These are phyloP conservation scores for Heliconius melpomene DNA, from an alignment of 1,140 invertebrate genomes.

Conservation along the genomic window DNA sequence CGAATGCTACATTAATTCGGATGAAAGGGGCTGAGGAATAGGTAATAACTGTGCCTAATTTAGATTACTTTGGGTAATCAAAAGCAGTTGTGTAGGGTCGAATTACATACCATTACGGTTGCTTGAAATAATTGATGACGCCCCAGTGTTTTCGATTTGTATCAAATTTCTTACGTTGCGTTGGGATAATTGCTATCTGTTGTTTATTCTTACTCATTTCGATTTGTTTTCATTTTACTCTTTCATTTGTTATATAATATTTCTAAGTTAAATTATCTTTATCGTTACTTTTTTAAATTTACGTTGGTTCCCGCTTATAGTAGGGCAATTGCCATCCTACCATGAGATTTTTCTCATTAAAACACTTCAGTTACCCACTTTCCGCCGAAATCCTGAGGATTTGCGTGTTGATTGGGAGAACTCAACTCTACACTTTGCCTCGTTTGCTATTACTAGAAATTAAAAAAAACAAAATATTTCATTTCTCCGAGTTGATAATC, in stretches of 20 bases:
- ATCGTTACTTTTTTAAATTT: no score
- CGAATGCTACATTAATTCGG: conserved; percentile 5
- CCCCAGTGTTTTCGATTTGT: conserved; percentile 20
- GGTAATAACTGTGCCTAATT: conserved; percentile 11
- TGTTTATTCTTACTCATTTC: conserved; percentile 13
- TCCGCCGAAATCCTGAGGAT: no score
- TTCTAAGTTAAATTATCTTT: no score
- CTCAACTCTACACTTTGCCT: no score
- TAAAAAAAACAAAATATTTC: no score
- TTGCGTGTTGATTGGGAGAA: no score
- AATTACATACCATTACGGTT: conserved; percentile 37
- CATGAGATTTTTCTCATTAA: no score
- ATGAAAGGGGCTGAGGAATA: conserved; percentile 7
- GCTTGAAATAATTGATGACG: conserved; percentile 57
- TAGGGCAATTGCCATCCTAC: no score
- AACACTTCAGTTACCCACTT: no score
- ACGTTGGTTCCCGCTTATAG: no score
- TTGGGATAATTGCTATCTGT: conserved; percentile 5
- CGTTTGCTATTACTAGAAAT: no score
- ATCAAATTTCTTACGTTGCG: not conserved
- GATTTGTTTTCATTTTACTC: not conserved
- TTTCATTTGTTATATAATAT: not conserved
- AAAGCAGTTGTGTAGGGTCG: conserved; percentile 40
- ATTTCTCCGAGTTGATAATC: no score
- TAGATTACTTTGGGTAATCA: conserved; percentile 41